Conservation (phyloP, 2,888 invertebrate species). For the Scaptomyza caliginosa region DNA sequence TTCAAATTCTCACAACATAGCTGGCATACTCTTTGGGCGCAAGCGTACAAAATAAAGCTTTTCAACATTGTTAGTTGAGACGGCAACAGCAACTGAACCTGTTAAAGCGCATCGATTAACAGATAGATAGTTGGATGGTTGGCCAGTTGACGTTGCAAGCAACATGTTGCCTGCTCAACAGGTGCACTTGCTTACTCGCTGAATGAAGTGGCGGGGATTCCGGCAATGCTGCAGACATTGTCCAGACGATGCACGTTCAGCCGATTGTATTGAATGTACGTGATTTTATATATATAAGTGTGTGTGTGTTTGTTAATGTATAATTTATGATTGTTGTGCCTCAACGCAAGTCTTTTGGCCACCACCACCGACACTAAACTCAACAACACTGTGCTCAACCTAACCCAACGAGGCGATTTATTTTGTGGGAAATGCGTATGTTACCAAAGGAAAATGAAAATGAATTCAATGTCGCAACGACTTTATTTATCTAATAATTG, state of each 20-base stretch:
- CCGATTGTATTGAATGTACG: constrained; percentile 20
- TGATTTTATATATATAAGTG: constrained; percentile 11
- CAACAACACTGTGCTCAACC: background rate
- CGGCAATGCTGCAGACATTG: constrained; percentile 1
- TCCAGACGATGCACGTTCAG: constrained; percentile 32
- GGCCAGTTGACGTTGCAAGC: constrained; percentile 34
- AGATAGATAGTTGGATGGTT: constrained; percentile 24
- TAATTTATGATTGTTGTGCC: constrained; percentile 46
- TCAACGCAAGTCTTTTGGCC: constrained; percentile 15
- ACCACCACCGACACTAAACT: too few species aligned
- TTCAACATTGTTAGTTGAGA: background rate
- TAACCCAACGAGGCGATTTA: background rate
- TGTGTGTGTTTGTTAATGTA: constrained; percentile 30
- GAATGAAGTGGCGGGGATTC: background rate
- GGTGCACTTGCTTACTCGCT: background rate
- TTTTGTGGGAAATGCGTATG: constrained; percentile 6
- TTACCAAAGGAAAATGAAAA: background rate
- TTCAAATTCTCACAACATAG: background rate
- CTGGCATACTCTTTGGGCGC: background rate
- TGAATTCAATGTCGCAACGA: constrained; percentile 10
- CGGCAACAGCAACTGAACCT: background rate
- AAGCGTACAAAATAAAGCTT: background rate
- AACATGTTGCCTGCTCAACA: background rate
- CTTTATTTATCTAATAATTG: constrained; percentile 31
- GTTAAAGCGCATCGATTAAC: constrained; percentile 26